Conservation (phyloP, 2,888 invertebrate genomes). For the Drosophila stalkeri region DNA sequence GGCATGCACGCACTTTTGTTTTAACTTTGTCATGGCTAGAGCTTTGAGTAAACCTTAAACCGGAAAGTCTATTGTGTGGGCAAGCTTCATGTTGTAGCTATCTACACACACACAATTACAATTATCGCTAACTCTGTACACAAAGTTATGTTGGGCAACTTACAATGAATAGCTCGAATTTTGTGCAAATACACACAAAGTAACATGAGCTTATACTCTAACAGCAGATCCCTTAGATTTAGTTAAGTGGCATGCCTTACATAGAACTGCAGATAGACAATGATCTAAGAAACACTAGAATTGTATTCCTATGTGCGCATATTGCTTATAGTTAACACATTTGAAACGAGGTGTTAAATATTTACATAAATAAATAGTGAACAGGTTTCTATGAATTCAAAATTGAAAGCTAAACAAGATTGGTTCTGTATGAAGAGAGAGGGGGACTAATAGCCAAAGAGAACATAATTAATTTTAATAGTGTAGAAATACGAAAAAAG, state of each 20-base stretch:
- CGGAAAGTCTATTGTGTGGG: constrained; percentile 40
- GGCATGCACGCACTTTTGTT: constrained; percentile 29
- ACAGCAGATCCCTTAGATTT: not conserved
- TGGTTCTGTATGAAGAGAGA: not conserved
- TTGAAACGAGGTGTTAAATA: not conserved
- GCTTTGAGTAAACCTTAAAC: constrained; percentile 24
- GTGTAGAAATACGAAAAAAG: not conserved
- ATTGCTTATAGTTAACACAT: not conserved
- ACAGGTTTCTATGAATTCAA: not conserved
- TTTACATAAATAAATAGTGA: not conserved
- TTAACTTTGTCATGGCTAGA: constrained; percentile 9
- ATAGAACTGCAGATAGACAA: not conserved
- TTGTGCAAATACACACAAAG: constrained; percentile 24
- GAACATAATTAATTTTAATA: not conserved
- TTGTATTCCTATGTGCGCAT: not conserved
- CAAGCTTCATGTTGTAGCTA: constrained; percentile 21
- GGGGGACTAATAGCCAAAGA: not conserved
- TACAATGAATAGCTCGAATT: constrained; percentile 16
- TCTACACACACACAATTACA: constrained; percentile 20
- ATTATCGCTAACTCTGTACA: constrained; percentile 33
- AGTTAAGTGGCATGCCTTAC: not conserved
- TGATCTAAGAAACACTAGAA: not conserved
- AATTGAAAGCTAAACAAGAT: not conserved
- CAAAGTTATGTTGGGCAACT: constrained; percentile 39
- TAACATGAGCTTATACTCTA: constrained; percentile 6